A percentile compares a stretch with the other conserved stretches of the same genome.
phyloP scores from a whole-genome alignment of 2,797 vertebrate species.

The Threskiornis aethiopicus region DNA sequence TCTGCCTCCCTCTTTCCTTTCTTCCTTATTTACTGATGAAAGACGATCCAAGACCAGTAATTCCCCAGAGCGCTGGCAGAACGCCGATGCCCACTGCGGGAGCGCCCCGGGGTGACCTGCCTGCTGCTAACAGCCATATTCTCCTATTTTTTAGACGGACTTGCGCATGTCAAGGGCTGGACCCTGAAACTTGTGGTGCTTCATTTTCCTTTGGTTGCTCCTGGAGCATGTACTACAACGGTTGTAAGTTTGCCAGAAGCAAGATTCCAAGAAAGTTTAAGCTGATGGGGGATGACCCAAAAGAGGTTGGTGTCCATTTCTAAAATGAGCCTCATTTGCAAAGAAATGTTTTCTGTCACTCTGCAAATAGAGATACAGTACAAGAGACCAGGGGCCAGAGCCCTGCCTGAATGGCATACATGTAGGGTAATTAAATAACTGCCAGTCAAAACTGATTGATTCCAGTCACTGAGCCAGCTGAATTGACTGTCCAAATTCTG shows the following conservation, averaged over 20 bases:
- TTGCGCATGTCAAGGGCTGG: constrained; percentile 95
- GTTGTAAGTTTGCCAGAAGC: constrained; percentile 98
- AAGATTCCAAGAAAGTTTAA: constrained; percentile 98
- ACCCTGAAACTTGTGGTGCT: constrained; percentile 91
- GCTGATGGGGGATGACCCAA: constrained; percentile 91
- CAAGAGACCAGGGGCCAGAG: not conserved
- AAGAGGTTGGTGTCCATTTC: constrained; percentile 84
- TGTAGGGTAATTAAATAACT: constrained; percentile 20
- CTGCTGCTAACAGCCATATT: not conserved
- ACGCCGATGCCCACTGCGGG: rapidly evolving
- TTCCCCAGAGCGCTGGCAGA: not conserved
- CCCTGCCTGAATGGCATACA: not conserved
- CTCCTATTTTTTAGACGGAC: constrained; percentile 84
- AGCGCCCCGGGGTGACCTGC: not conserved
- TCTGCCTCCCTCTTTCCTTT: not conserved
- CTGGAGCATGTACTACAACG: constrained; percentile 99
- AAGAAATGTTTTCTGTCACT: constrained; percentile 16
- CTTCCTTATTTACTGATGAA: not conserved
- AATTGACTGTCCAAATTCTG: constrained; percentile 38
- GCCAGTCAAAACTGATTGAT: constrained; percentile 30
- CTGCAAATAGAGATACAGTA: not conserved
- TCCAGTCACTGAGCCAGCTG: constrained; percentile 27
- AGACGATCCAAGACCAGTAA: not conserved
- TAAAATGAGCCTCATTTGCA: constrained; percentile 22
- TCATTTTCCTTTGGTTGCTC: constrained; percentile 99